Base-by-base conservation (phyloP, 2,113 vertebrate genomes). In the Microcebus jonahi region DNA sequence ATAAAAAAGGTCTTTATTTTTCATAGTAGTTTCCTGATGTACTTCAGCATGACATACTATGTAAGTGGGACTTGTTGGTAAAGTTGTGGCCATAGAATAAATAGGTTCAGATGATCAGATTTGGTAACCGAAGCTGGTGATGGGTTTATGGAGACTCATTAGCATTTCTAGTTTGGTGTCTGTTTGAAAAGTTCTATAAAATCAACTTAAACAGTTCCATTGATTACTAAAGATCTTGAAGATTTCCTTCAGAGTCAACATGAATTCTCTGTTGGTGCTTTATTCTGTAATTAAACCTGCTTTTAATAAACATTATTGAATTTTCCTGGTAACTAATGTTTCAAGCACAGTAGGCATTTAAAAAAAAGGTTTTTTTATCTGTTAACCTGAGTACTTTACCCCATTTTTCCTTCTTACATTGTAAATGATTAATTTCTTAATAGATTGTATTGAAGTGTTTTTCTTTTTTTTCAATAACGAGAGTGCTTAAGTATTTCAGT, bases 321-420 rank as follows among this genome's bases (percentile, higher is more conserved):
- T 84, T 94, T 83, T 83, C 20, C 77, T 59, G 61, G 14, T 83
- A 76, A 55, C 18, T 55, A 85, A 34, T 77, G 88, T 55, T 86
- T 55, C 34, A 50, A 67, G n/a, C 8, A 39, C 27, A n/a, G 39
- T 48, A 27, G 23, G 29, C 29, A 61, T 71, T 79, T 63, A 4
- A 67, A 90, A 87, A 39, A 61, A 63, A 27, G 48, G 10, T 11
- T 3, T 57, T 55, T 65, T 55, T 17, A 10, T 93, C 6, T 68
- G 36, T 91, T 91, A 68, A 9, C 10, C 50, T 90, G 67, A 88
- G 59, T 81, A 59, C 36, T 89, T 75, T 31, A 53, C 65, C 6
- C 8, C n/a, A 75, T 93, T 81, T 94, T 90, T 45, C 23, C 53
- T 10, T 71, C 53, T 85, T 93, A 85, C 55, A 61, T 85, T 93